phyloP scores from a whole-genome alignment of 2,797 vertebrate species.

The Chelonia mydas region DNA sequence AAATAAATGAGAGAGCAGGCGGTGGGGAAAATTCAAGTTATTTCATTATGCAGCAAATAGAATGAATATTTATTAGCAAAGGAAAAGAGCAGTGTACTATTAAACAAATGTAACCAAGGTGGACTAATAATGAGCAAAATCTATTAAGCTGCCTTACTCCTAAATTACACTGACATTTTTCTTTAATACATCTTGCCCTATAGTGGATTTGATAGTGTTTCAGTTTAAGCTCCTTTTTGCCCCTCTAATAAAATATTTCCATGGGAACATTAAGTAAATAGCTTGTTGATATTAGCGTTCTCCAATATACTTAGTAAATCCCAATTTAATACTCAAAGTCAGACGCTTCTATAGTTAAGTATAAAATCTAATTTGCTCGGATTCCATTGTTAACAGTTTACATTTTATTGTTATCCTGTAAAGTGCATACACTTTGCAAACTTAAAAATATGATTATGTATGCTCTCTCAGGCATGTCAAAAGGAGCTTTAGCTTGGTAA shows the following conservation, averaged over 20 bases:
- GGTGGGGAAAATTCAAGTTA: slow-evolving; percentile 20
- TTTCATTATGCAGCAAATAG: slow-evolving; percentile 42
- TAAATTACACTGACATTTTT: slow-evolving; percentile 14
- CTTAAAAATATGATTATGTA: neutral
- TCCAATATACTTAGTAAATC: neutral
- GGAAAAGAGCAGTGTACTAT: neutral
- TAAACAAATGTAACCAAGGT: slow-evolving; percentile 30
- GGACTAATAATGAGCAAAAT: slow-evolving; percentile 32
- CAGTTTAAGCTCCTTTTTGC: slow-evolving; percentile 21
- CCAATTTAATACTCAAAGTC: neutral
- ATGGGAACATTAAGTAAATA: neutral
- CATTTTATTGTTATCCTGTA: neutral
- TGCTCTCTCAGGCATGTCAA: neutral
- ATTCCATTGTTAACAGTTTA: neutral
- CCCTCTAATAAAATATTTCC: neutral
- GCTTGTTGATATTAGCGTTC: neutral
- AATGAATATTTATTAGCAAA: slow-evolving; percentile 3
- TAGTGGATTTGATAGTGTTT: neutral
- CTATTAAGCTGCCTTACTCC: neutral
- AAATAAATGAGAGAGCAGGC: neutral
- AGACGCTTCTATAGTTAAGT: neutral
- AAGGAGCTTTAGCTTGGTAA: neutral
- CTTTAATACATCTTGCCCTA: slow-evolving; percentile 18
- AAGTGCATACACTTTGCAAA: rapidly evolving
- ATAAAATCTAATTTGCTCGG: neutral